Percentiles rank a stretch among this genome's conserved stretches.
phyloP scores from a whole-genome alignment of 2,888 invertebrate species.

The Hypomecis atomaria region DNA sequence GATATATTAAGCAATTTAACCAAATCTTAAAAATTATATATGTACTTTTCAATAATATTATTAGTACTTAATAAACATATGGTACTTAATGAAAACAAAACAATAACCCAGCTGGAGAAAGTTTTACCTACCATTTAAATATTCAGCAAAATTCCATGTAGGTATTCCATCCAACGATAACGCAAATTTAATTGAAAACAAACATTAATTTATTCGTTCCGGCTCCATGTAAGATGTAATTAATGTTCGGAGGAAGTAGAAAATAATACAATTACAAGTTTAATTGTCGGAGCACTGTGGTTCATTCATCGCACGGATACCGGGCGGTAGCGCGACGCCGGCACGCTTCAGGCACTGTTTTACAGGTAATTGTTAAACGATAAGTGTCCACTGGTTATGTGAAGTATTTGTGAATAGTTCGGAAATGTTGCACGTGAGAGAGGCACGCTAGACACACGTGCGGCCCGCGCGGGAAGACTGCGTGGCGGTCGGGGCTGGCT shows the following conservation, averaged over 20 bases:
- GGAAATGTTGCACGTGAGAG: conserved; percentile 64
- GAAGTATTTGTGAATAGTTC: conserved; percentile 63
- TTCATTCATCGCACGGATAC: conserved; percentile 60
- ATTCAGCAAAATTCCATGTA: conserved; percentile 61
- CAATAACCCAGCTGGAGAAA: conserved; percentile 45
- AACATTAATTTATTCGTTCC: conserved; percentile 75
- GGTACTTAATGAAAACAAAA: conserved; percentile 26
- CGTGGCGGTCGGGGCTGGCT: conserved; percentile 76
- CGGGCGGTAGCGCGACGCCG: conserved; percentile 50
- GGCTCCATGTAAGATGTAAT: conserved; percentile 76
- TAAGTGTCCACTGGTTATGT: conserved; percentile 60
- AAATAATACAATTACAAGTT: conserved; percentile 76
- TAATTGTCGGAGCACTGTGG: conserved; percentile 72
- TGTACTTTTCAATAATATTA: background rate
- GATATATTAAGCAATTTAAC: background rate
- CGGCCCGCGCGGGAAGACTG: conserved; percentile 83
- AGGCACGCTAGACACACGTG: conserved; percentile 80
- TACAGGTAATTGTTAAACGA: conserved; percentile 50
- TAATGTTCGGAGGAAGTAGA: conserved; percentile 75
- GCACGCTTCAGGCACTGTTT: conserved; percentile 59
- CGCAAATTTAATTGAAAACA: conserved; percentile 60
- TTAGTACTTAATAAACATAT: background rate
- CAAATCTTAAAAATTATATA: background rate
- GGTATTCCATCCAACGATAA: conserved; percentile 61
- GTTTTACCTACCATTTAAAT: conserved; percentile 76